Conservation (phyloP, 2,888 invertebrate genomes). For the Drosophila rellima region DNA sequence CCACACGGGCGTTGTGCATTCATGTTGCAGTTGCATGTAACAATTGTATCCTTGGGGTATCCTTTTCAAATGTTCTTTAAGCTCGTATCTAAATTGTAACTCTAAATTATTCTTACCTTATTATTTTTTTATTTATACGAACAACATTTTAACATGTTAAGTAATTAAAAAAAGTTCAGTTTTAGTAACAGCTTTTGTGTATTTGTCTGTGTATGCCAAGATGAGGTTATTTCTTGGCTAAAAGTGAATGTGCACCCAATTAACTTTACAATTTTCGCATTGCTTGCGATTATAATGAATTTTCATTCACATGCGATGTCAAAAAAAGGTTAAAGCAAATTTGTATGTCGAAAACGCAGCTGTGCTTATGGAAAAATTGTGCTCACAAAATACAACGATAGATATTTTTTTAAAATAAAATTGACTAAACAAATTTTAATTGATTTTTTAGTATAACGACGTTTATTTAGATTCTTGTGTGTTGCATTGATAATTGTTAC, state of each 20-base stretch:
- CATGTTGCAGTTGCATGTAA: not conserved
- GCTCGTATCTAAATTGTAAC: not conserved
- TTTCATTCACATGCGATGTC: too few species aligned
- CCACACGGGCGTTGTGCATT: not conserved
- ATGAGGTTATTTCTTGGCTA: too few species aligned
- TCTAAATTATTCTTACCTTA: not conserved
- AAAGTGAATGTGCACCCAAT: too few species aligned
- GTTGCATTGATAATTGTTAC: too few species aligned
- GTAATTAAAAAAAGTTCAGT: not conserved
- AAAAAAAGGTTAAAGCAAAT: too few species aligned
- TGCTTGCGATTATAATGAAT: not conserved
- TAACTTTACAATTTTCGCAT: not conserved
- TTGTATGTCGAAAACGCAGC: too few species aligned
- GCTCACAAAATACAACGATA: too few species aligned
- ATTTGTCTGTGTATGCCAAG: not conserved
- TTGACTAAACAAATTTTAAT: too few species aligned
- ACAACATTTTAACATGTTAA: not conserved
- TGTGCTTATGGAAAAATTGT: too few species aligned
- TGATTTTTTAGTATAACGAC: too few species aligned
- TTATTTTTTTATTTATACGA: not conserved
- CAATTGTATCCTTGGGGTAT: conserved; percentile 5
- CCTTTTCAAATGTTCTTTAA: conserved; percentile 3
- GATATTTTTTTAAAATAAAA: too few species aligned
- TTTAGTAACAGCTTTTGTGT: not conserved
- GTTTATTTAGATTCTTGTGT: too few species aligned